Conservation (phyloP, 2,888 invertebrate species). For the Pandemis heparana region DNA sequence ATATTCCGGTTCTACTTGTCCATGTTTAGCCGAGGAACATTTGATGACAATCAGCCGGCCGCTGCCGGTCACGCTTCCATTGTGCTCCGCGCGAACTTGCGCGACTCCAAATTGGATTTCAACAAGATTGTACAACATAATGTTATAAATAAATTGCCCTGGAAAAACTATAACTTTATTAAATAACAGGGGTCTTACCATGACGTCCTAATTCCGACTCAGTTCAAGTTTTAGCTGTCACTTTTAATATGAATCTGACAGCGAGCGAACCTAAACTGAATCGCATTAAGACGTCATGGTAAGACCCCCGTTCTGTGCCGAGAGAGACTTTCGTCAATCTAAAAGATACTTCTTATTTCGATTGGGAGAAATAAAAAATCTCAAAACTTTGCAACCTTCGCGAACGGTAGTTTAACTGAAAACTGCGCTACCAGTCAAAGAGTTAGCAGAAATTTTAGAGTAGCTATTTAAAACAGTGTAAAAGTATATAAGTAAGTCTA, state of each 20-base stretch:
- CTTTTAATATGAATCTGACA: no score
- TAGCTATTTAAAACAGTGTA: no score
- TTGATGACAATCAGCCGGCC: conserved; percentile 71
- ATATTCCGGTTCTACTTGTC: conserved; percentile 58
- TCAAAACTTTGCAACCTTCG: neutral
- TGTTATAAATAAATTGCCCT: conserved; percentile 16
- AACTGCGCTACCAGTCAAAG: neutral
- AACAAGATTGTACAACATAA: conserved; percentile 24
- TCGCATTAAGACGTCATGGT: no score
- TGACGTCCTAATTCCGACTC: no score
- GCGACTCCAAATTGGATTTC: conserved; percentile 28
- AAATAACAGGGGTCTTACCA: no score
- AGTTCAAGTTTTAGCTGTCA: no score
- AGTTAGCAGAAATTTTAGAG: neutral
- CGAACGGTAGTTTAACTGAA: conserved; percentile 13
- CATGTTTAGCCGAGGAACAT: conserved; percentile 55
- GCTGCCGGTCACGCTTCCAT: conserved; percentile 74
- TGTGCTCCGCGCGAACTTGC: conserved; percentile 50
- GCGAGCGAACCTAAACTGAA: no score
- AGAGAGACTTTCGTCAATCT: neutral
- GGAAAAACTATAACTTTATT: neutral
- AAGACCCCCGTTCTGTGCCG: no score
- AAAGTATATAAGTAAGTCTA: no score
- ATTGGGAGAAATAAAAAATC: neutral
- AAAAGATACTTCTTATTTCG: neutral